Evolutionary conservation across 30 jellyfish, hydroid and myxozoan genomes (phyloP).

Genomic region (Mastigias papua): DNA sequence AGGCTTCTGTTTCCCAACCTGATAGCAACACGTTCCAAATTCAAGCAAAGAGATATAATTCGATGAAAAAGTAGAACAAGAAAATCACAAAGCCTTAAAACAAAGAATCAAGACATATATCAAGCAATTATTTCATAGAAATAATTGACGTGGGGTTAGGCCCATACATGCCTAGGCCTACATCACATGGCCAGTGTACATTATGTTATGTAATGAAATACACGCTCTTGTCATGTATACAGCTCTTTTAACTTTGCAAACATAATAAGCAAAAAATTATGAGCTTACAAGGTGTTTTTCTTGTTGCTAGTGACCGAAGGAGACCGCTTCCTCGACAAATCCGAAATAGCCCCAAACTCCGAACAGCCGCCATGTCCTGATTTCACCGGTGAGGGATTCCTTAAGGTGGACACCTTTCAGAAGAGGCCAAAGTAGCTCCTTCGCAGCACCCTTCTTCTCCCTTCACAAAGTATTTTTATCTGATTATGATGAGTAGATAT

Average conservation of each 20-base stretch:
- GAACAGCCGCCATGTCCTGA: constrained; percentile 74
- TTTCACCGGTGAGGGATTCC: constrained; percentile 28
- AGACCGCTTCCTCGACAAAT: constrained; percentile 34
- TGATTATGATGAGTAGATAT: no score
- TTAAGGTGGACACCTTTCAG: no score
- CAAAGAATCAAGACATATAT: no score
- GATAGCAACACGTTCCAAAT: no score
- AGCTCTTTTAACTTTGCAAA: neutral
- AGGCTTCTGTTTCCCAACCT: no score
- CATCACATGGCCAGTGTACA: neutral
- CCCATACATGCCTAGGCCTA: neutral
- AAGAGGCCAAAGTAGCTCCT: no score
- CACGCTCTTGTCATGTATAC: neutral
- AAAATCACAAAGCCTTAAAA: no score
- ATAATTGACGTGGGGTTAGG: neutral
- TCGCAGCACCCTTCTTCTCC: constrained; percentile 25
- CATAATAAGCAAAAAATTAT: neutral
- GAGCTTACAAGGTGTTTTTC: constrained; percentile 18
- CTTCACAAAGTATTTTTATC: no score
- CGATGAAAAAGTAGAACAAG: no score
- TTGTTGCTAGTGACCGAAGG: neutral
- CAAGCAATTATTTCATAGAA: neutral
- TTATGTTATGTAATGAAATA: neutral
- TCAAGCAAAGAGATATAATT: no score
- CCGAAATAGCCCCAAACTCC: constrained; percentile 56